Evolutionary conservation across 2,113 vertebrate genomes (phyloP), one percentile per base, ranked within the genome.

Genomic region (Nibea coibor): DNA sequence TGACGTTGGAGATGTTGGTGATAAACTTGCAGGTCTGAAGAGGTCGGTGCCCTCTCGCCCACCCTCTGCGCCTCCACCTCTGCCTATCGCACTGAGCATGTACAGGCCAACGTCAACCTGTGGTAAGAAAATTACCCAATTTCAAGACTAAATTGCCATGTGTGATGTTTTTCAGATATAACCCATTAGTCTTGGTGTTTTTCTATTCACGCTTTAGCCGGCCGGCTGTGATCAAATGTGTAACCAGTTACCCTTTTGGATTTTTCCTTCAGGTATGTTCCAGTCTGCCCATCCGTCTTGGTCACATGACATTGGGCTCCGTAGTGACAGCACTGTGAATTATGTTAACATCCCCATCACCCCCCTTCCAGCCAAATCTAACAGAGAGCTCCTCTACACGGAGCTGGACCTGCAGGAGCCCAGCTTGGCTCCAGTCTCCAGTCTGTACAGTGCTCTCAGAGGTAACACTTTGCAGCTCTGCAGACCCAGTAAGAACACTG

Each of bases 311-410:
- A 51, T 91, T 1, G 35, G 90, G 81, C 84, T 63, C 89, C 56
- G 45, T 0, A 9, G 87, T 59, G 89, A 91, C 5, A 91, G 92
- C 74, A 86, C 86, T 48, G 89, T 87, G 48, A 96, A 94, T 77
- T 97, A 97, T 19, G 93, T 96, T 63, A 98, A 97, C 91, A 93
- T 98, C 92, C 97, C 96, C 10, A 82, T 94, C 81, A 96, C 96
- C 83, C 96, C 96, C 5, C 84, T 91, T 39, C 92, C 94, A 69
- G 72, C 78, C 16, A 67, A 47, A 54, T 48, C 78, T 17, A 57
- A 47, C 72, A 92, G 93, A 84, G 96, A 96, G 80, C 95, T 96
- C 54, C 95, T 96, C 81, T 96, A 97, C 88, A 93, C 95, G 83
- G 96, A 97, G 86, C 83, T 97, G 88, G 95, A 96, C 82, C 95